Evolutionary conservation across 1,140 invertebrate genomes (phyloP).

Genomic region (Lordiphosa stackelbergi): DNA sequence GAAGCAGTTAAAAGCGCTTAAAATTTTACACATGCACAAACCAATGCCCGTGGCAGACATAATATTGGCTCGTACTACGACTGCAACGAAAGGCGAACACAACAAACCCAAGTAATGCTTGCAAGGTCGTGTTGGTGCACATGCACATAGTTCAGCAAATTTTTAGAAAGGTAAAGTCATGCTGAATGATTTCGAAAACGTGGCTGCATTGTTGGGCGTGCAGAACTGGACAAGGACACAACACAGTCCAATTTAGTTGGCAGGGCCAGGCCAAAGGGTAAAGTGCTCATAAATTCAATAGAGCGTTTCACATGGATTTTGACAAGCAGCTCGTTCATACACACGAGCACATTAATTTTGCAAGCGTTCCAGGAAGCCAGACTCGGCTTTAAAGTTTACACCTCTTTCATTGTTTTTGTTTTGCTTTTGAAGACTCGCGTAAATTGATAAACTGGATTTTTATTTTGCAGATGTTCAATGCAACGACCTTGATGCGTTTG

Average conservation of each 20-base stretch:
- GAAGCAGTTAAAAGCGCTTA: too few relatives aligned
- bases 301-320: neutral
- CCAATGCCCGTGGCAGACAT: neutral
- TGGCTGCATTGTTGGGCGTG: conserved; percentile 24
- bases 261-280: neutral
- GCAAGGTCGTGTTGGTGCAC: conserved; percentile 33
- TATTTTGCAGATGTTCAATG: conserved; percentile 34
- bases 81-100: neutral
- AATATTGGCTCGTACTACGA: neutral
- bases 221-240: conserved; percentile 25
- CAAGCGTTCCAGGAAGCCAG: conserved; percentile 4
- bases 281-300: conserved; percentile 17
- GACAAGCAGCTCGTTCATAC: too few relatives aligned
- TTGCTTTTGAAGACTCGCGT: conserved; percentile 13
- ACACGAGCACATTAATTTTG: conserved; percentile 10
- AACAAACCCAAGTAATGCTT: conserved; percentile 1
- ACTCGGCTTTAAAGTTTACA: conserved; percentile 1
- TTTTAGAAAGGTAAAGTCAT: conserved; percentile 49
- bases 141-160: conserved; percentile 15
- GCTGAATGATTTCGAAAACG: conserved; percentile 24
- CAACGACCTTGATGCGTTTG: conserved; percentile 39
- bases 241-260: conserved; percentile 14
- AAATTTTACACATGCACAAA: too few relatives aligned
- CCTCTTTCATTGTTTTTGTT: conserved; percentile 23
- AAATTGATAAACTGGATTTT: conserved; percentile 53